Base-by-base conservation (phyloP, 2,888 invertebrate genomes). In the Siphonodentalium dalli region DNA sequence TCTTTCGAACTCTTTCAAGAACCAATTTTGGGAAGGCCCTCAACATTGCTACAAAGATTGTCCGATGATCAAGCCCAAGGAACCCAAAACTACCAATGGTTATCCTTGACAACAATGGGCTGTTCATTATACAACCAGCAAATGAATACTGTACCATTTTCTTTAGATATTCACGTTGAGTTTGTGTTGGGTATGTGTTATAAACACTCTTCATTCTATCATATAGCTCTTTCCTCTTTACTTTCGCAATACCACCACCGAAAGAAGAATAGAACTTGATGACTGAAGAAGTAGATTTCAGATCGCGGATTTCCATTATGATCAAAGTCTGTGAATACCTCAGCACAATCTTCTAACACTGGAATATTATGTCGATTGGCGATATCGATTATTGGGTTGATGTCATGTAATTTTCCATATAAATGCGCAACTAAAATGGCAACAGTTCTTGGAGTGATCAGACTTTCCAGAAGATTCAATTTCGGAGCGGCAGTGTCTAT, bases 281-380 rank as follows among this genome's bases (percentile, higher is more conserved):
- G 28, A 57, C 78, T 78, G 58, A 78, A 79, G 7, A 79, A 49
- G 7, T 66, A 42, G 6, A 80, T 29, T 46, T 80, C 78, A n/a
- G 74, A 62, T 6, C 62, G 45, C 7, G 74, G 74, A 48, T 80
- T 68, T 20, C 79, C 77, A 5, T 73, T 39, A 20, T 67, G 37
- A 15, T 60, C 44, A 44, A 72, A 71, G 9, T 77, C 78, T 41
- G 61, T 57, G 58, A 79, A 79, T 1, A 55, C 63, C 50, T 79
- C 79, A 5, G 79, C 79, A 57, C 72, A 74, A 50, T 79, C 79
- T 53, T 80, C 79, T 8, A 79, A 66, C 15, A 79, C 63, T 15
- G 27, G 29, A 4, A 79, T 31, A n/a, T 62, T 55, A 35, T 68
- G 57, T 38, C 58, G 58, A 24, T 64, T 44, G 5, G 76, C 74